Evolutionary conservation across 2,888 invertebrate genomes (phyloP).

Genomic region (Mythimna loreyi): DNA sequence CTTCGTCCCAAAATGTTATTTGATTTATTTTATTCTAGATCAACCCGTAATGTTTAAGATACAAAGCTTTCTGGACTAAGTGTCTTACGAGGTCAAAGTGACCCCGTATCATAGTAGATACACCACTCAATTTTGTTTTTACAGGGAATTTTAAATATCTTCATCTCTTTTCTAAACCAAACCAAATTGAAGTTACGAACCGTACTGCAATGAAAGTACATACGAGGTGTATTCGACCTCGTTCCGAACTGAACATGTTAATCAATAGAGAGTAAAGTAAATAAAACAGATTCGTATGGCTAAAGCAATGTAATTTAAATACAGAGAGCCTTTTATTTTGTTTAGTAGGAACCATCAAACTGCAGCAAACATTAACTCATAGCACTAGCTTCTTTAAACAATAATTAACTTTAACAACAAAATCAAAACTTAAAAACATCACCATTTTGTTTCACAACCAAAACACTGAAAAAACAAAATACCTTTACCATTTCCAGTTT

Average conservation of each 20-base stretch:
- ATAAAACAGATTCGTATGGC: neutral
- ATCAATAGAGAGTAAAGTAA: neutral
- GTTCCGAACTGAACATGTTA: neutral
- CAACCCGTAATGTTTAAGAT: too few species aligned
- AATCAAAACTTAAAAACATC: neutral
- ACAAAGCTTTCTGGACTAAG: too few species aligned
- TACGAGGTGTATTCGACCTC: too few species aligned
- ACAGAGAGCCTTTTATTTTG: neutral
- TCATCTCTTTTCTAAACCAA: too few species aligned
- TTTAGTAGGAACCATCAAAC: neutral
- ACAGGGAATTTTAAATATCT: too few species aligned
- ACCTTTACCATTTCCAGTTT: conserved; percentile 18
- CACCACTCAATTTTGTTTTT: too few species aligned
- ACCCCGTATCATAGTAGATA: too few species aligned
- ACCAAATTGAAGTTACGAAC: too few species aligned
- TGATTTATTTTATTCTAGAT: too few species aligned
- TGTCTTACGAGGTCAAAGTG: too few species aligned
- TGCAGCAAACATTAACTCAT: neutral
- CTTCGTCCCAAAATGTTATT: too few species aligned
- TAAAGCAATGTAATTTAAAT: neutral
- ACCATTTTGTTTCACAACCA: neutral
- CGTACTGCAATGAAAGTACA: too few species aligned
- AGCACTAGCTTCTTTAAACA: neutral
- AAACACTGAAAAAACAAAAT: neutral
- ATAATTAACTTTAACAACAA: neutral